Percentiles rank a stretch among this genome's conserved stretches.
Evolutionary conservation across 2,888 invertebrate species (phyloP).

Genomic region (Cybosia mesomella): DNA sequence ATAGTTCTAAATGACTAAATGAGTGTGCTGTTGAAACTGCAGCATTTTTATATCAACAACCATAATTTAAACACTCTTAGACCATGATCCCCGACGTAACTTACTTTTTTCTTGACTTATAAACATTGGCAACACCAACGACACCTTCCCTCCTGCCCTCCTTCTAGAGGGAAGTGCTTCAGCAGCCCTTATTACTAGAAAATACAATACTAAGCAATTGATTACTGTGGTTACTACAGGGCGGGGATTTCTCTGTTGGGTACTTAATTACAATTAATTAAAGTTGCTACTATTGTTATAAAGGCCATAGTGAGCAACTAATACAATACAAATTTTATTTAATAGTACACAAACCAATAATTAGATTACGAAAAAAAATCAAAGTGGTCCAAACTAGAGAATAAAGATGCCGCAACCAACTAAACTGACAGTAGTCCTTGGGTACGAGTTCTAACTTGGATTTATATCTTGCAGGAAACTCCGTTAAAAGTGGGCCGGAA

Average conservation of each 20-base stretch:
- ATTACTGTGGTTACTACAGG: neutral
- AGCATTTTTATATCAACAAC: too few species aligned
- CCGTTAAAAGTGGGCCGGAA: conserved; percentile 79
- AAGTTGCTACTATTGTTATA: too few species aligned
- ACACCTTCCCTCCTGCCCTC: too few species aligned
- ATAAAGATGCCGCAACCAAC: conserved; percentile 53
- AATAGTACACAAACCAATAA: neutral
- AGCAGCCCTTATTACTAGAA: too few species aligned
- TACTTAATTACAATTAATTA: too few species aligned
- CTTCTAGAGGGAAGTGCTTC: too few species aligned
- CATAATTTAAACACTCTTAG: too few species aligned
- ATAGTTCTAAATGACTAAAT: neutral
- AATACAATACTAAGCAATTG: too few species aligned
- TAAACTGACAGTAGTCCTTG: conserved; percentile 53
- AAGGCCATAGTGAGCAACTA: neutral
- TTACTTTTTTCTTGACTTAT: too few species aligned
- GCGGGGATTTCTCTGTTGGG: too few species aligned
- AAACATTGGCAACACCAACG: too few species aligned
- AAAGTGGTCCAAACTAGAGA: conserved; percentile 39
- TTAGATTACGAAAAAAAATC: conserved; percentile 36
- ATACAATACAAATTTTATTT: neutral
- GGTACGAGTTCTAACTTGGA: conserved; percentile 70
- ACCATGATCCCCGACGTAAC: too few species aligned
- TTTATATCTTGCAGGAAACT: conserved; percentile 77
- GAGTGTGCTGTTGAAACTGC: neutral